phyloP scores from a whole-genome alignment of 2,888 invertebrate genomes.

The Chydorus sphaericus region DNA sequence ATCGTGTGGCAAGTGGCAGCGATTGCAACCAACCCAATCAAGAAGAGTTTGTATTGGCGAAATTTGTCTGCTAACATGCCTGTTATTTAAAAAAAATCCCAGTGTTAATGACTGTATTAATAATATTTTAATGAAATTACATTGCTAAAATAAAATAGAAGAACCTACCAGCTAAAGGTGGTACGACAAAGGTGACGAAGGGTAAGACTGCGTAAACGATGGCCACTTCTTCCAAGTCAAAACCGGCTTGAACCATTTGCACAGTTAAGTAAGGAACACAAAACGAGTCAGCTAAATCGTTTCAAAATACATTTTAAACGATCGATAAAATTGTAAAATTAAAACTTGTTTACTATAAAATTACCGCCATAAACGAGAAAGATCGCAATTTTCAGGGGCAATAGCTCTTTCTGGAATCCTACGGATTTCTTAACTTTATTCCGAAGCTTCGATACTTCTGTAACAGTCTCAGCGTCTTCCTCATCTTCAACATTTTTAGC shows the following conservation, averaged over 20 bases:
- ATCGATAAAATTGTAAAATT: too few species aligned
- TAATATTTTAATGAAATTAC: background rate
- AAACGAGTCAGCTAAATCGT: slow-evolving; percentile 54
- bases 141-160: background rate
- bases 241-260: slow-evolving; percentile 78
- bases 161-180: slow-evolving; percentile 59
- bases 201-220: slow-evolving; percentile 74
- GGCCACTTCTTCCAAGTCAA: slow-evolving; percentile 72
- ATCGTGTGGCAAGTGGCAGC: slow-evolving; percentile 67
- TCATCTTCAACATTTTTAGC: too few species aligned
- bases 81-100: slow-evolving; percentile 11
- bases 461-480: too few species aligned
- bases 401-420: background rate
- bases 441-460: too few species aligned
- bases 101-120: too few species aligned
- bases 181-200: slow-evolving; percentile 69
- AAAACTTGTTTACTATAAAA: too few species aligned
- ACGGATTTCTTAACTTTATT: too few species aligned
- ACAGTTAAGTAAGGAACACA: slow-evolving; percentile 72
- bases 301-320: too few species aligned
- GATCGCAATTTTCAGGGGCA: slow-evolving; percentile 10
- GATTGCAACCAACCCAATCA: slow-evolving; percentile 57
- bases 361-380: slow-evolving; percentile 14
- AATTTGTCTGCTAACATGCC: slow-evolving; percentile 17
- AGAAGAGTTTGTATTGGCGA: slow-evolving; percentile 50